Evolutionary conservation across 35 echinoderm and acorn worm species (phyloP).

Genomic region (Hemicentrotus pulcherrimus): DNA sequence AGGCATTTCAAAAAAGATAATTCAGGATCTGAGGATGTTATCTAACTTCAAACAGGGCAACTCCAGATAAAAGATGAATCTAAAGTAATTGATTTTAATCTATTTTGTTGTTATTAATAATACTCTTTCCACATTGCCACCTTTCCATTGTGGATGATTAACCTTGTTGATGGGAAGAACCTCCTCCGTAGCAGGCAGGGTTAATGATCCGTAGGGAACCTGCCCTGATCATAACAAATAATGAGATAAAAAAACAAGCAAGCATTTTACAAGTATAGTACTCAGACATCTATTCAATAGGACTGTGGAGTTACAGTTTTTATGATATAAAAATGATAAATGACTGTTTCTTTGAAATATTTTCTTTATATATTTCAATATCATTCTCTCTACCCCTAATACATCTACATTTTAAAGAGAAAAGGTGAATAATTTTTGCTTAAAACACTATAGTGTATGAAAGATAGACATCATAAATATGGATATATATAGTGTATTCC

Average conservation of each 20-base stretch:
- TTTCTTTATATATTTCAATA: no score
- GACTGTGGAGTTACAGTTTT: no score
- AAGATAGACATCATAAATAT: no score
- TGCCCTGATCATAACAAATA: background rate
- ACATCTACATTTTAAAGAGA: background rate
- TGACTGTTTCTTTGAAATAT: no score
- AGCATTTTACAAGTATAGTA: background rate
- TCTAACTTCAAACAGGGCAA: background rate
- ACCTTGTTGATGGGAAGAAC: background rate
- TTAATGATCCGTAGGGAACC: background rate
- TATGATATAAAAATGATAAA: no score
- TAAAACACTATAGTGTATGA: no score
- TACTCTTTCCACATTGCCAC: background rate
- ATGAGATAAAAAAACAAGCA: background rate
- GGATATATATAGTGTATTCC: no score
- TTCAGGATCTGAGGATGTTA: no score
- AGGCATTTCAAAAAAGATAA: no score
- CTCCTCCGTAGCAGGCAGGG: background rate
- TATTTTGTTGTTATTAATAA: constrained; percentile 18
- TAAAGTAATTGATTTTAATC: background rate
- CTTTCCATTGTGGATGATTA: background rate
- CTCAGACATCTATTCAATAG: no score
- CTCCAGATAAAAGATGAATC: background rate
- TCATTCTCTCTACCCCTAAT: no score
- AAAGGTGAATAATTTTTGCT: background rate